Conservation (phyloP, 2,888 invertebrate genomes). For the Chrysolina haemoptera region DNA sequence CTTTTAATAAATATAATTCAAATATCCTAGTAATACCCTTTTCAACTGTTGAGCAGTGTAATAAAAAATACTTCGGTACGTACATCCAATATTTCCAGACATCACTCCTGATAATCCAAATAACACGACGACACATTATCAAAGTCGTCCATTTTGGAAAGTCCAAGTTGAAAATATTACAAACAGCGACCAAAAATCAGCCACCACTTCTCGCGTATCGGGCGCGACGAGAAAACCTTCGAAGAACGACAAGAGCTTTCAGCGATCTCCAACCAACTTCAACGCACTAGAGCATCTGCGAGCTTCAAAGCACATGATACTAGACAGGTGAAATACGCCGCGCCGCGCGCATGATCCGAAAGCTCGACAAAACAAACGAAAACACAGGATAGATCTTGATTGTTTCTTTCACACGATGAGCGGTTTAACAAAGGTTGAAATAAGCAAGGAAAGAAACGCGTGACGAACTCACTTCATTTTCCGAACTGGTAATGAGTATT, state of each 20-base stretch:
- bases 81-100: background rate
- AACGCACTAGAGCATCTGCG: conserved; percentile 27
- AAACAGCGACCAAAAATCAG: background rate
- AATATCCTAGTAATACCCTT: background rate
- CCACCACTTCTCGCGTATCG: background rate
- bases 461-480: conserved; percentile 24
- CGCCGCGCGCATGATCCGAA: background rate
- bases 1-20: too few species aligned
- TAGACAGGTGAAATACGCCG: conserved; percentile 28
- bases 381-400: conserved; percentile 25
- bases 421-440: conserved; percentile 31
- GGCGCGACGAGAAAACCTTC: background rate
- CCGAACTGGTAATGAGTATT: conserved; percentile 13
- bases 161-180: background rate
- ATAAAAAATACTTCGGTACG: background rate
- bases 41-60: background rate
- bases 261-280: conserved; percentile 12
- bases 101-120: conserved; percentile 1
- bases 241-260: background rate
- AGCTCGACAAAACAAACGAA: conserved; percentile 30
- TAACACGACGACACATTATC: background rate
- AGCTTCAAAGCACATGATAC: conserved; percentile 28
- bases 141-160: background rate
- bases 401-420: conserved; percentile 32
- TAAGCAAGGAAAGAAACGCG: conserved; percentile 18